Conservation (phyloP, 2,113 vertebrate genomes). For the Enhydra lutris region DNA sequence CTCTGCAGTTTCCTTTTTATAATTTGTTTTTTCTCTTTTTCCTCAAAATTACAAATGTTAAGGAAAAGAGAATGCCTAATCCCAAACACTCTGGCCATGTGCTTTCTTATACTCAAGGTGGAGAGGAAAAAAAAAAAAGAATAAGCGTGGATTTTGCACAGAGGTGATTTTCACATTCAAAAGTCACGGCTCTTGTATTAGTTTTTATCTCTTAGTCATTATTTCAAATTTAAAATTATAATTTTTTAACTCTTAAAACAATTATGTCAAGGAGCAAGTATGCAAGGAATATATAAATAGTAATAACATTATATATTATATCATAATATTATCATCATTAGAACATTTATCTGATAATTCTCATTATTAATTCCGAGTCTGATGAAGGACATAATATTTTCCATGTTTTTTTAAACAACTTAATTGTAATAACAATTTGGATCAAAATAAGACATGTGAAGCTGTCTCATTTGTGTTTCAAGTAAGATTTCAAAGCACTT, state of each 20-base stretch:
- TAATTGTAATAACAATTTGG: background rate
- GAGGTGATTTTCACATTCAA: background rate
- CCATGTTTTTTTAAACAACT: background rate
- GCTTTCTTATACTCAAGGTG: background rate
- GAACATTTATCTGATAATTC: background rate
- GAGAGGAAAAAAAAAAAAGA: background rate
- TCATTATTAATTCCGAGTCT: background rate
- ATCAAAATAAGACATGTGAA: background rate
- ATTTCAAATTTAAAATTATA: background rate
- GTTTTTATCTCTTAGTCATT: background rate
- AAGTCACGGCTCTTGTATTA: background rate
- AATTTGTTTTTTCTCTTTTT: background rate
- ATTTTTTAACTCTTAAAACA: constrained; percentile 27
- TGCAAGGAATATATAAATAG: background rate
- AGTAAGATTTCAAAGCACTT: background rate
- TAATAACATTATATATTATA: background rate
- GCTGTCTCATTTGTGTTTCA: background rate
- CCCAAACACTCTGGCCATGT: background rate
- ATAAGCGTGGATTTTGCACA: background rate
- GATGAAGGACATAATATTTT: background rate
- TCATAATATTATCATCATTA: background rate
- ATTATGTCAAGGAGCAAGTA: background rate
- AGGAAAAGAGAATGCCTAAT: background rate
- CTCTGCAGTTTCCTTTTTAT: background rate
- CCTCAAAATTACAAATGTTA: background rate